phyloP scores from a whole-genome alignment of 2,888 invertebrate genomes.

The Spisula solida region DNA sequence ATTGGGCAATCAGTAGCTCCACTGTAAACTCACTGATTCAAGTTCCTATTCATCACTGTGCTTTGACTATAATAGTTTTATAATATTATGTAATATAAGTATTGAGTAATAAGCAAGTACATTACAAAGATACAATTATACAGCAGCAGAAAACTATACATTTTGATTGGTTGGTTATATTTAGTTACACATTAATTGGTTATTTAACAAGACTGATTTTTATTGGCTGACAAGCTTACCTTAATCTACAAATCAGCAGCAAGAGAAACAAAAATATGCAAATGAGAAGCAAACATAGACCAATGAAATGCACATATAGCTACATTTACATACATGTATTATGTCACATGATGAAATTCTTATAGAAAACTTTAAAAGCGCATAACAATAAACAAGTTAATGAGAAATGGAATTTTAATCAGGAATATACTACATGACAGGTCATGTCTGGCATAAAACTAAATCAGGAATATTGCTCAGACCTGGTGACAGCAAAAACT shows the following conservation, averaged over 20 bases:
- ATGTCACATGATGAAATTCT: background rate
- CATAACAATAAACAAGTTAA: background rate
- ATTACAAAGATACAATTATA: background rate
- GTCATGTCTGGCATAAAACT: background rate
- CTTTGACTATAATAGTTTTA: constrained; percentile 19
- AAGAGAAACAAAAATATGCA: constrained; percentile 62
- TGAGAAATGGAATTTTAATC: background rate
- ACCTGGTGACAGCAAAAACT: no score
- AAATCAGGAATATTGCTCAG: no score
- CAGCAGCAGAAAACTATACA: constrained; percentile 45
- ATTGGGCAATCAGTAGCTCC: no score
- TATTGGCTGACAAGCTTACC: constrained; percentile 66
- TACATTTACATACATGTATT: background rate
- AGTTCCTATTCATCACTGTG: background rate
- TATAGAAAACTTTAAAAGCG: background rate
- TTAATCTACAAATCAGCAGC: constrained; percentile 70
- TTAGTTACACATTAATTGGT: constrained; percentile 51
- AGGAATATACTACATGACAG: no score
- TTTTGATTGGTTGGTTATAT: constrained; percentile 55
- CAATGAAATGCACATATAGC: constrained; percentile 9
- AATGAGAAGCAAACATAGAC: constrained; percentile 34
- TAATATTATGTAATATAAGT: constrained; percentile 14
- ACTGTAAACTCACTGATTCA: background rate
- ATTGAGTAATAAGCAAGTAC: constrained; percentile 4
- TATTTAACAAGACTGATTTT: constrained; percentile 47